Percentiles rank a stretch among this genome's conserved stretches.
phyloP scores from a whole-genome alignment of 53 echinoderm and acorn worm genomes.

The Hippasteria phrygiana region DNA sequence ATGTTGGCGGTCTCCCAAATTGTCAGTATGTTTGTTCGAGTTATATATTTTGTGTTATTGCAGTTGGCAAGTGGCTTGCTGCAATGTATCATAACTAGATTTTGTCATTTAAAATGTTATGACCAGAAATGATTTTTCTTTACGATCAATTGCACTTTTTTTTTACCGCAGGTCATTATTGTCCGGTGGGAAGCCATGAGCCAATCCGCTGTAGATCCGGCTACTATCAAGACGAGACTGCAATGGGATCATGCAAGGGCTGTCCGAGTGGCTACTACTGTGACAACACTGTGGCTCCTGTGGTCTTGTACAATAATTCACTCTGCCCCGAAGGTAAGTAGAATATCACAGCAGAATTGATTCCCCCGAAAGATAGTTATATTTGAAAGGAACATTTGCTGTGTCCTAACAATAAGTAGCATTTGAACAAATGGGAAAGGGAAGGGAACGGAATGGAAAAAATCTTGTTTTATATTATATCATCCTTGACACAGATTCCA shows the following conservation, averaged over 20 bases:
- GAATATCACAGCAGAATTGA: not conserved
- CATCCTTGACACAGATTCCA: too few relatives aligned
- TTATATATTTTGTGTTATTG: too few relatives aligned
- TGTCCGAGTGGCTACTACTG: conserved; percentile 95
- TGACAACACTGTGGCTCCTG: conserved; percentile 82
- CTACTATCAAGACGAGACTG: conserved; percentile 88
- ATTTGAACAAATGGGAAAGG: too few relatives aligned
- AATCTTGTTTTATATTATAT: too few relatives aligned
- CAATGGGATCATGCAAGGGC: conserved; percentile 76
- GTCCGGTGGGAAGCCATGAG: conserved; percentile 82
- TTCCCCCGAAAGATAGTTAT: not conserved
- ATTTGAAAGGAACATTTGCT: not conserved
- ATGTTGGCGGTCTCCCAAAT: too few relatives aligned
- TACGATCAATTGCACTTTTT: not conserved
- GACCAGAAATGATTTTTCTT: conserved; percentile 8
- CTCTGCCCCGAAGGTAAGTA: conserved; percentile 86
- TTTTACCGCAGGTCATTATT: conserved; percentile 78
- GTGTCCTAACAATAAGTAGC: too few relatives aligned
- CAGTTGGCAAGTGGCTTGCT: too few relatives aligned
- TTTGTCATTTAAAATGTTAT: too few relatives aligned
- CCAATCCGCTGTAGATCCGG: conserved; percentile 86
- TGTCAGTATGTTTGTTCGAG: too few relatives aligned
- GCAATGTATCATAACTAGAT: too few relatives aligned
- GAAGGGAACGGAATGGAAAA: too few relatives aligned
- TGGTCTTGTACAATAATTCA: conserved; percentile 88